Conservation (phyloP, 2,797 vertebrate genomes). For the Arrhamphus sclerolepis region DNA sequence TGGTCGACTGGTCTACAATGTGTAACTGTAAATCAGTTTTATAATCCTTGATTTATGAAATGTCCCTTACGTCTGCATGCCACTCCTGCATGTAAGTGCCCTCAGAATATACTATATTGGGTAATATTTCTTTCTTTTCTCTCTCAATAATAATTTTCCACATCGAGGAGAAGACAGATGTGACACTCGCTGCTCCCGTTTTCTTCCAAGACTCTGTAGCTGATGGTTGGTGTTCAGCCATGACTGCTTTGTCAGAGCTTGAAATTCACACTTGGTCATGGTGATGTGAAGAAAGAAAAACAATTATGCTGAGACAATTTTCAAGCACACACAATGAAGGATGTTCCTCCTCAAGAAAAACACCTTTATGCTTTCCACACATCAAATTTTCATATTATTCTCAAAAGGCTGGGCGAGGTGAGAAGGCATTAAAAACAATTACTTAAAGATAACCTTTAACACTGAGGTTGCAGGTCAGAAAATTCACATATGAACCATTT, state of each 20-base stretch:
- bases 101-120: constrained; percentile 31
- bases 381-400: not conserved
- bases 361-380: constrained; percentile 8
- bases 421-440: constrained; percentile 1
- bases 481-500: constrained; percentile 4
- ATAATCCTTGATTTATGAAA: constrained; percentile 31
- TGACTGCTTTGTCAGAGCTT: constrained; percentile 27
- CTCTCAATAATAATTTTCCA: constrained; percentile 51
- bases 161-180: constrained; percentile 35
- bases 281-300: constrained; percentile 16
- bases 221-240: constrained; percentile 36
- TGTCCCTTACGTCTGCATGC: constrained; percentile 13
- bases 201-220: constrained; percentile 38
- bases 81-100: constrained; percentile 15
- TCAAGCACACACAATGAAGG: constrained; percentile 9
- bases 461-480: not conserved
- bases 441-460: constrained; percentile 13
- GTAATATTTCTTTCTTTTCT: constrained; percentile 38
- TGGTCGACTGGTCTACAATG: not conserved
- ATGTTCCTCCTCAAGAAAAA: constrained; percentile 7
- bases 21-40: constrained; percentile 28
- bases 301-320: constrained; percentile 17
- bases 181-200: constrained; percentile 44
- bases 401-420: constrained; percentile 8
- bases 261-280: constrained; percentile 40